These are phyloP conservation scores for Antechinus stuartii DNA, from an alignment of 2,113 vertebrate genomes.

Conservation along the genomic window DNA sequence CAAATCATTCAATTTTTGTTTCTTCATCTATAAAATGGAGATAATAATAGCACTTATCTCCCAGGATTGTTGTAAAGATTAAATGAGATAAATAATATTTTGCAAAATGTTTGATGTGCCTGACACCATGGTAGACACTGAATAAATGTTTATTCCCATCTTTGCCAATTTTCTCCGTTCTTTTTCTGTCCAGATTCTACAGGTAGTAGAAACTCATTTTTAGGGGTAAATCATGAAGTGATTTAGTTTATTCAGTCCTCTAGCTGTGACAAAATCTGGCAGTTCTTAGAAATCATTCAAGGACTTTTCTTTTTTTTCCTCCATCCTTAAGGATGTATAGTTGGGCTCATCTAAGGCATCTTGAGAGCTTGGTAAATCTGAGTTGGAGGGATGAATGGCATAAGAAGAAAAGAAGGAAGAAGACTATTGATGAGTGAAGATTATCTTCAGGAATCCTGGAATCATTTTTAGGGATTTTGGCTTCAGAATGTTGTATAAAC, in stretches of 20 bases:
- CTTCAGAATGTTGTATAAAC: background rate
- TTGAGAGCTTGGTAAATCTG: background rate
- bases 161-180: background rate
- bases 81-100: background rate
- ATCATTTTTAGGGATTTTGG: background rate
- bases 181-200: background rate
- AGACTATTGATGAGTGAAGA: background rate
- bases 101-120: background rate
- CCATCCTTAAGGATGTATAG: background rate
- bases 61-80: background rate
- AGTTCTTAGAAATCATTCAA: constrained; percentile 15
- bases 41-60: background rate
- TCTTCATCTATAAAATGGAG: background rate
- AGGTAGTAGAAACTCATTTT: background rate
- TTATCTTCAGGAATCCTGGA: background rate
- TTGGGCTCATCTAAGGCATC: background rate
- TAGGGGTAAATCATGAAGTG: background rate
- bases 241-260: background rate
- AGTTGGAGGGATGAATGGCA: background rate
- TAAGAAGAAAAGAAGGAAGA: background rate
- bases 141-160: background rate
- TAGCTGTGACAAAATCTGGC: background rate
- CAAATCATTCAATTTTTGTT: background rate
- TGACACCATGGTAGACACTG: background rate
- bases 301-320: background rate